Percentiles rank a stretch among this genome's conserved stretches.
Evolutionary conservation across 2,888 invertebrate species (phyloP).

Genomic region (Drosophila planitibia): DNA sequence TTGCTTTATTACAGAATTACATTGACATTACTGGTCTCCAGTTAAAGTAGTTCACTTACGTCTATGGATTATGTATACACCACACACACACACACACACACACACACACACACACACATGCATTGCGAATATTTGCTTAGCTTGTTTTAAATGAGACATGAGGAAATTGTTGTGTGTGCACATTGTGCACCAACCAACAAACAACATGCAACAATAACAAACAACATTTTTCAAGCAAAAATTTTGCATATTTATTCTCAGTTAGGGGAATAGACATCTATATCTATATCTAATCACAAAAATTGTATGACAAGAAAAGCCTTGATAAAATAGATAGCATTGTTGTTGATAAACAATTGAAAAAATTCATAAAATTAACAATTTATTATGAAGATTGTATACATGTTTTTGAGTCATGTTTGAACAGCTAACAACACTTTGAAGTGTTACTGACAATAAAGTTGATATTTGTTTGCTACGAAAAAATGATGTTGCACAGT

Average conservation of each 20-base stretch:
- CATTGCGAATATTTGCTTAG: conserved; percentile 14
- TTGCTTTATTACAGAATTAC: conserved; percentile 53
- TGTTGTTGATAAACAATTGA: neutral
- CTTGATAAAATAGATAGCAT: neutral
- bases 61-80: conserved; percentile 28
- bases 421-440: neutral
- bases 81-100: neutral
- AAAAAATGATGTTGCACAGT: conserved; percentile 26
- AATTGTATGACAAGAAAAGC: neutral
- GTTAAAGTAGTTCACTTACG: conserved; percentile 30
- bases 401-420: neutral
- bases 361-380: neutral
- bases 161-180: conserved; percentile 58
- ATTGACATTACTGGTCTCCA: conserved; percentile 47
- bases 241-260: neutral
- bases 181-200: conserved; percentile 2
- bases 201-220: conserved; percentile 19
- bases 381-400: neutral
- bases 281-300: neutral
- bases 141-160: conserved; percentile 60
- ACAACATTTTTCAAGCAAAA: neutral
- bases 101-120: neutral
- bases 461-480: neutral
- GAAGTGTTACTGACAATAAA: neutral
- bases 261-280: neutral